Evolutionary conservation across 1,140 invertebrate species (phyloP).

Genomic region (Arion vulgaris): DNA sequence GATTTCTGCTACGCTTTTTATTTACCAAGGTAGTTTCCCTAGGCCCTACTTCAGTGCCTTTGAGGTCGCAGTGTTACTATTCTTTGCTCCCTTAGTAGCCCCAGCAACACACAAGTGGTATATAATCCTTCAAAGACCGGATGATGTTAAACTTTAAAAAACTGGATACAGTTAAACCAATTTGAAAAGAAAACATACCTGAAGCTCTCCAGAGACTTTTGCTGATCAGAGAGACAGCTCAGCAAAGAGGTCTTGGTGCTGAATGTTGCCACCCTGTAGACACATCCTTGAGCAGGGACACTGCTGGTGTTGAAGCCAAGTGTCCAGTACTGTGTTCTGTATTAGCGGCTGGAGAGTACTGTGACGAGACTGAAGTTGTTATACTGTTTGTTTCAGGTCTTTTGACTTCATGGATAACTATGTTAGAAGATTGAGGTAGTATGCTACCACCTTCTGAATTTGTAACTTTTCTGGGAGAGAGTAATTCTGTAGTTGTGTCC

Average conservation of each 20-base stretch:
- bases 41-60: too few species aligned
- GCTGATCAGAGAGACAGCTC: not conserved
- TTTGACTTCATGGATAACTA: conserved; percentile 21
- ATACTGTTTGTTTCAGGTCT: not conserved
- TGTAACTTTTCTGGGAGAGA: not conserved
- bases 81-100: too few species aligned
- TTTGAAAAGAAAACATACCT: conserved; percentile 4
- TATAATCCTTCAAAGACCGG: too few species aligned
- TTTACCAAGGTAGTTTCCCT: too few species aligned
- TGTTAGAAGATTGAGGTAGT: conserved; percentile 17
- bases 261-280: not conserved
- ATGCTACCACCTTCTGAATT: not conserved
- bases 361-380: too few species aligned
- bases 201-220: conserved; percentile 24
- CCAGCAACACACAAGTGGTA: too few species aligned
- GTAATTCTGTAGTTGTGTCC: not conserved
- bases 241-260: not conserved
- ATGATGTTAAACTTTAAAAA: too few species aligned
- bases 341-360: too few species aligned
- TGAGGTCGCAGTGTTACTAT: too few species aligned
- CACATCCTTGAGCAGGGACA: conserved; percentile 14
- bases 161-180: too few species aligned
- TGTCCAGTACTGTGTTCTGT: not conserved
- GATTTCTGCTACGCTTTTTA: too few species aligned
- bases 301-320: conserved; percentile 5